These are phyloP conservation scores for Petrocephalus sullivani DNA, from an alignment of 2,797 vertebrate genomes.

Conservation along the genomic window DNA sequence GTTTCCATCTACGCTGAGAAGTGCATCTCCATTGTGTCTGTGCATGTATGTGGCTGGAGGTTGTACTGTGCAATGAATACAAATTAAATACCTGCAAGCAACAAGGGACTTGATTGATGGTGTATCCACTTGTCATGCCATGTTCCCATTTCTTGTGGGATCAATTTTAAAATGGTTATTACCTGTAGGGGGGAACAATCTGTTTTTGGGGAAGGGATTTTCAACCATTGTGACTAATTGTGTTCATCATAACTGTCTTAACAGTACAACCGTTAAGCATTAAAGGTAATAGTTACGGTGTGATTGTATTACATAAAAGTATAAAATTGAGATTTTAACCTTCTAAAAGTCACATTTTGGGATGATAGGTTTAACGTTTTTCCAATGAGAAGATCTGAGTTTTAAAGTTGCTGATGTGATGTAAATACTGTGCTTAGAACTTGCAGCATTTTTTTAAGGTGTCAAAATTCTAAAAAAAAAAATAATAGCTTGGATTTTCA, in stretches of 20 bases:
- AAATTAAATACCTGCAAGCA: slow-evolving; percentile 9
- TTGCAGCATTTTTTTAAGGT: background rate
- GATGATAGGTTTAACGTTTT: background rate
- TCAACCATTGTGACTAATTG: background rate
- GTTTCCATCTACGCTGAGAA: background rate
- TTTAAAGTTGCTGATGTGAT: background rate
- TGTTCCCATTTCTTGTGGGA: slow-evolving; percentile 2
- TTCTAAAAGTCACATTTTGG: background rate
- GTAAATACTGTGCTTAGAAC: background rate
- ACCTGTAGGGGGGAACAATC: background rate
- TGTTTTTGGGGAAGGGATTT: background rate
- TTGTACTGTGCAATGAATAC: slow-evolving; percentile 7
- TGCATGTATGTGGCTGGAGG: slow-evolving; percentile 13
- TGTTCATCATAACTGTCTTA: background rate
- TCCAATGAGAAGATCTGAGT: background rate
- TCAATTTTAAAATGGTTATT: background rate
- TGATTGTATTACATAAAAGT: background rate
- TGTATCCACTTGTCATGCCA: background rate
- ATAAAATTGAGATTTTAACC: background rate
- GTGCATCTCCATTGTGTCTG: slow-evolving; percentile 14
- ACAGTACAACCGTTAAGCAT: background rate
- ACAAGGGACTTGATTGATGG: slow-evolving; percentile 17
- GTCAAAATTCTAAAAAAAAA: background rate
- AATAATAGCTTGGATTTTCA: background rate
- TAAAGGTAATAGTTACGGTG: background rate